Evolutionary conservation across 64 coral and sea anemone genomes (phyloP), one percentile per base, ranked within the genome.

Genomic region (Dendronephthya gigantea): DNA sequence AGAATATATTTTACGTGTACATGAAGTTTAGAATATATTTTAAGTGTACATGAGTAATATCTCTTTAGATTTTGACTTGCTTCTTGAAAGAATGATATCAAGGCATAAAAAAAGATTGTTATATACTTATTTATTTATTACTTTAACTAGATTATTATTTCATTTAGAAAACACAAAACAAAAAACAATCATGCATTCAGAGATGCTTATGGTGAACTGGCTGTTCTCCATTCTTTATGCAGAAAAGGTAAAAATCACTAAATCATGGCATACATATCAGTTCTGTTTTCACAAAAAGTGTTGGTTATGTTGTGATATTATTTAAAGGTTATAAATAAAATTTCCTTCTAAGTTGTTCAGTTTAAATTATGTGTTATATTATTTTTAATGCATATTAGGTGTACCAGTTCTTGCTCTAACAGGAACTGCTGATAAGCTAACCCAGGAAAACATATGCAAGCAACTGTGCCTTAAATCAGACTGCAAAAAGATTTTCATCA

Each of bases 401-500:
- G 58, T 84, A 11, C 82, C 88, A 50, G 16, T 72, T 7, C 82
- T 89, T 40, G 88, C 82, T 23, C n/a, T 89, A 6, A 68, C 82
- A 41, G 81, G 52, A 19, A 84, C 56, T 40, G 88, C 82, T 27
- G 82, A 70, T 33, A 51, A 84, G 30, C 35, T 39, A 40, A 89
- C 88, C 10, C 81, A 58, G 36, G 84, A 89, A 25, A 83, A 25
- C 45, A 70, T 89, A 59, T 30, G 38, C n/a, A 23, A 84, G 82
- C 81, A 40, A 31, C 82, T 49, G 35, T 41, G 17, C 49, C 83
- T 68, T 48, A 89, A 48, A 4, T 28, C 35, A 68, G 68, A 58
- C 2, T 29, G 56, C 40, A 22, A 83, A n/a, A 83, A 82, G 31
- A 27, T 83, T 17, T 88, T 88, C 37, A 31, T 66, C 16, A 88